Conservation (phyloP, 2,113 vertebrate species). For the Gambusia affinis region DNA sequence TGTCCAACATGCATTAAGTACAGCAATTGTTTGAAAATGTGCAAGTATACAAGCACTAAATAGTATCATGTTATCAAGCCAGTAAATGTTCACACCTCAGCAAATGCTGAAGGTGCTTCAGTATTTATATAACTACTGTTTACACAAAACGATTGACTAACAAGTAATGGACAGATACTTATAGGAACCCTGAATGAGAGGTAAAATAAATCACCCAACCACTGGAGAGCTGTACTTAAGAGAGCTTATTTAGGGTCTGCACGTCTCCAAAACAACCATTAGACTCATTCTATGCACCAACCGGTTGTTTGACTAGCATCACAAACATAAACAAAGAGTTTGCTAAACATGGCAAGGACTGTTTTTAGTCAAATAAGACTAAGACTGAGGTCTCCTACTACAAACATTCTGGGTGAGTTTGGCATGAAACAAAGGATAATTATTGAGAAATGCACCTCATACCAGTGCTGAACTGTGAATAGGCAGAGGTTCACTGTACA, state of each 20-base stretch:
- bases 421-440: not conserved
- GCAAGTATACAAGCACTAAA: not conserved
- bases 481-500: too few relatives aligned
- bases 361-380: not conserved
- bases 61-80: not conserved
- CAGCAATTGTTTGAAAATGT: not conserved
- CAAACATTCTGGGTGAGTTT: not conserved
- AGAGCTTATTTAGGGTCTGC: not conserved
- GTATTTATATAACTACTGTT: not conserved
- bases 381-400: not conserved
- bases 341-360: not conserved
- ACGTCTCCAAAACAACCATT: too few relatives aligned
- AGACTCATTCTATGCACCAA: too few relatives aligned
- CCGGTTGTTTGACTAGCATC: not conserved
- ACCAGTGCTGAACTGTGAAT: too few relatives aligned
- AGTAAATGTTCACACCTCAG: not conserved
- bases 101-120: not conserved
- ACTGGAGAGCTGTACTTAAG: not conserved
- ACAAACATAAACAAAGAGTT: not conserved
- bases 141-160: not conserved
- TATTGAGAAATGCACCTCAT: too few relatives aligned
- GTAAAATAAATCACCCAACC: not conserved
- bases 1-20: not conserved
- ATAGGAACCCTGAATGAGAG: not conserved
- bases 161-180: not conserved